A percentile compares a stretch with the other conserved stretches of the same genome.
phyloP scores from a whole-genome alignment of 2,888 invertebrate species.

The Catocala fraxini region DNA sequence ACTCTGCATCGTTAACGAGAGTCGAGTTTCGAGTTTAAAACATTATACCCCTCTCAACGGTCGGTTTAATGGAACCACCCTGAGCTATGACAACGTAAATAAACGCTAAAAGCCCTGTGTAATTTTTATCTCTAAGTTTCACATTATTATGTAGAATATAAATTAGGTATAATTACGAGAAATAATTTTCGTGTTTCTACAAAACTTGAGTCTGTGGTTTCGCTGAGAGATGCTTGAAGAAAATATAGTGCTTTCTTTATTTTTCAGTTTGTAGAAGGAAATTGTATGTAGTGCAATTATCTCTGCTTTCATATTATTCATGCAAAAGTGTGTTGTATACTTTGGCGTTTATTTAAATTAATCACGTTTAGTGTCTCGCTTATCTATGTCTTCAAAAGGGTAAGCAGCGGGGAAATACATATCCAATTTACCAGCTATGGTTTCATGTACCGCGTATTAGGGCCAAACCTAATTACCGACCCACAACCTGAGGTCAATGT shows the following conservation, averaged over 20 bases:
- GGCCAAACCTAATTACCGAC: too few relatives aligned
- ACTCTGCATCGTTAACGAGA: slow-evolving; percentile 38
- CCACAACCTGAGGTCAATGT: too few relatives aligned
- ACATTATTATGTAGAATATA: slow-evolving; percentile 43
- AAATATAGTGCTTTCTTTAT: not conserved
- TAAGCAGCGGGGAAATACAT: too few relatives aligned
- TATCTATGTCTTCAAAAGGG: too few relatives aligned
- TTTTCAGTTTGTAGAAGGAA: too few relatives aligned
- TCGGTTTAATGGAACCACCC: slow-evolving; percentile 55
- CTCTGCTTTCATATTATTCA: too few relatives aligned
- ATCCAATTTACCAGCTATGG: too few relatives aligned
- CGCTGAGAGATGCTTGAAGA: not conserved
- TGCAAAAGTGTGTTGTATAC: too few relatives aligned
- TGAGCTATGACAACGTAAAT: slow-evolving; percentile 54
- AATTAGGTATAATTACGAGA: slow-evolving; percentile 34
- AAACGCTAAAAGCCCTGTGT: slow-evolving; percentile 58
- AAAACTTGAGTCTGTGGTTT: not conserved
- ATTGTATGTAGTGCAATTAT: too few relatives aligned
- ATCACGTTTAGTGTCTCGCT: too few relatives aligned
- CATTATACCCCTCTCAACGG: slow-evolving; percentile 54
- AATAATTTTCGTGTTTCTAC: slow-evolving; percentile 10
- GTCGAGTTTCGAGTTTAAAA: slow-evolving; percentile 59
- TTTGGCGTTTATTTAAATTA: too few relatives aligned
- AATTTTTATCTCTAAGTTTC: slow-evolving; percentile 55
- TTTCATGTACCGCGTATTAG: too few relatives aligned